Percentiles rank a stretch among this genome's conserved stretches.
Conservation (phyloP, 2,113 vertebrate genomes). For the Entosphenus tridentatus region DNA sequence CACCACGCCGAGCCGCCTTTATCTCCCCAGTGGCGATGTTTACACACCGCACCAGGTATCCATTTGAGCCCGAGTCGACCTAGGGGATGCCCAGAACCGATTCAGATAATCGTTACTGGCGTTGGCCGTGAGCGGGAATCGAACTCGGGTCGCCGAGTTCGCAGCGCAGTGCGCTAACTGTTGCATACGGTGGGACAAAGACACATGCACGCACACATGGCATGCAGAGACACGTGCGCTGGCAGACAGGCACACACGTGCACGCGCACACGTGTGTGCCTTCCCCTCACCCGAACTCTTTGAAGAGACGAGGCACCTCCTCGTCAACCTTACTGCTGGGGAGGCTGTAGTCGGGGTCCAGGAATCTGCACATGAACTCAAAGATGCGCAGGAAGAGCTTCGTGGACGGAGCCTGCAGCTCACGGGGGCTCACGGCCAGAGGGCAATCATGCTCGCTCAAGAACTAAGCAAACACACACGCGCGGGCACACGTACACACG, state of each 20-base stretch:
- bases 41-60: no score
- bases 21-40: no score
- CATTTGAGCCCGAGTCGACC: no score
- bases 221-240: background rate
- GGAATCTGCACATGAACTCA: conserved; percentile 50
- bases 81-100: no score
- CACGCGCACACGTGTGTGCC: no score
- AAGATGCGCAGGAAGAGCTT: conserved; percentile 89
- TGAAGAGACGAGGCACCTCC: conserved; percentile 63
- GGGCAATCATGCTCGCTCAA: conserved; percentile 45
- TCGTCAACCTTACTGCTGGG: conserved; percentile 71
- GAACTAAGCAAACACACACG: conserved; percentile 25
- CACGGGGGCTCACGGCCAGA: conserved; percentile 42
- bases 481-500: no score
- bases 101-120: no score
- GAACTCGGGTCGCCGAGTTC: background rate
- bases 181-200: background rate
- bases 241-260: no score
- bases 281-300: conserved; percentile 41
- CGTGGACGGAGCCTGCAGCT: conserved; percentile 61
- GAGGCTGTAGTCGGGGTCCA: conserved; percentile 56
- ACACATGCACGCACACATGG: background rate
- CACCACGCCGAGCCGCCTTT: no score
- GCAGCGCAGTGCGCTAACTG: background rate
- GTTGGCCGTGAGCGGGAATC: background rate